Conservation (phyloP, 2,888 invertebrate genomes). For the Endomychus coccineus region DNA sequence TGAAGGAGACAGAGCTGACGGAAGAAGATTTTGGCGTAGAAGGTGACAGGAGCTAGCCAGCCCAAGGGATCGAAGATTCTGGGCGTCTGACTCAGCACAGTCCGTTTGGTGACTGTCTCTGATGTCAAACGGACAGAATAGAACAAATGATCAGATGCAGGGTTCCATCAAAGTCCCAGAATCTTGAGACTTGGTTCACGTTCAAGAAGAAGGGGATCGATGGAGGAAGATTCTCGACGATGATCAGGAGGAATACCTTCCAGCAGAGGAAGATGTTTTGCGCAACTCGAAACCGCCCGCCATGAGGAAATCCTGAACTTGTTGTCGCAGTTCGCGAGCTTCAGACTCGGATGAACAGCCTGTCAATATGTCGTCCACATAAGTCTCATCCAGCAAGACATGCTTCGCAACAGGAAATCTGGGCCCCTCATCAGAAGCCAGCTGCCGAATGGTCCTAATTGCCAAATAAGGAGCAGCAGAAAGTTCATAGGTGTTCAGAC, state of each 20-base stretch:
- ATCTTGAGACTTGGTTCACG: not conserved
- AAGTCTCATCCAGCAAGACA: not conserved
- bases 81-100: constrained; percentile 6
- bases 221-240: no score
- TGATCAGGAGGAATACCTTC: no score
- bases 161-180: constrained; percentile 2
- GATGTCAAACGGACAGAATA: constrained; percentile 1
- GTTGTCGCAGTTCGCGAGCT: no score
- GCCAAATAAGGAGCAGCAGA: not conserved
- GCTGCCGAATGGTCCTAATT: constrained; percentile 1
- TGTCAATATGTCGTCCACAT: no score
- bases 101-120: not conserved
- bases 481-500: not conserved
- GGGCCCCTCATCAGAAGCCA: no score
- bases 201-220: no score
- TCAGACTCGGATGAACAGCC: no score
- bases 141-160: constrained; percentile 3
- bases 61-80: no score
- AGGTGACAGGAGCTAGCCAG: constrained; percentile 5
- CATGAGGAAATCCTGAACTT: no score
- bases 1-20: constrained; percentile 3
- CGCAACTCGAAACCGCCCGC: no score
- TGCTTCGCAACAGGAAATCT: not conserved
- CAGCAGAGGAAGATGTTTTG: no score
- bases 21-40: constrained; percentile 7